A percentile compares a stretch with the other conserved stretches of the same genome.
Conservation (phyloP, 2,888 invertebrate genomes). For the Glyphotaelius pellucidus region DNA sequence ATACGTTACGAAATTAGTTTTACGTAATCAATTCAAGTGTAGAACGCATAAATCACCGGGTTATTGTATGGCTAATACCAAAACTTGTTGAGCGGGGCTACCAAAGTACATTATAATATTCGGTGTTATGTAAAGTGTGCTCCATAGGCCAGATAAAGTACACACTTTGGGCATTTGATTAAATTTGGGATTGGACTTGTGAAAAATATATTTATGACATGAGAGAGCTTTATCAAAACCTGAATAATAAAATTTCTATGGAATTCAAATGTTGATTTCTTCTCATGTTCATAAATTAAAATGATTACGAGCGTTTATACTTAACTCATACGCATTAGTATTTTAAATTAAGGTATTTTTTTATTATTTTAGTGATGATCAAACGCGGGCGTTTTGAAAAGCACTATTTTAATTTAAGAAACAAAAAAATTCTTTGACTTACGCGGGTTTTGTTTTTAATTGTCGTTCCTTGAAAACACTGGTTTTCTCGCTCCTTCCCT, state of each 20-base stretch:
- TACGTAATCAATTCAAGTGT: conserved; percentile 52
- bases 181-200: conserved; percentile 4
- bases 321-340: neutral
- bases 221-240: conserved; percentile 2
- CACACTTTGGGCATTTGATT: conserved; percentile 9
- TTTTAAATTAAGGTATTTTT: neutral
- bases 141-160: neutral
- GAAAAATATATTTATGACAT: neutral
- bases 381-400: neutral
- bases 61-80: conserved; percentile 16
- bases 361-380: neutral
- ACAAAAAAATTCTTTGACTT: neutral
- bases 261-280: conserved; percentile 2
- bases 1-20: conserved; percentile 46
- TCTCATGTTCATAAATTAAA: neutral
- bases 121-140: neutral
- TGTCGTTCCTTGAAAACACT: neutral
- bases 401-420: neutral
- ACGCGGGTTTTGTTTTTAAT: neutral
- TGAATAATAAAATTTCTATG: conserved; percentile 2
- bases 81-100: conserved; percentile 28
- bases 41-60: conserved; percentile 20
- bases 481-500: too few species aligned
- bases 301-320: conserved; percentile 2
- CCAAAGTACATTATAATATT: conserved; percentile 14